phyloP scores from a whole-genome alignment of 2,113 vertebrate species.

The Hepsetus odoe region DNA sequence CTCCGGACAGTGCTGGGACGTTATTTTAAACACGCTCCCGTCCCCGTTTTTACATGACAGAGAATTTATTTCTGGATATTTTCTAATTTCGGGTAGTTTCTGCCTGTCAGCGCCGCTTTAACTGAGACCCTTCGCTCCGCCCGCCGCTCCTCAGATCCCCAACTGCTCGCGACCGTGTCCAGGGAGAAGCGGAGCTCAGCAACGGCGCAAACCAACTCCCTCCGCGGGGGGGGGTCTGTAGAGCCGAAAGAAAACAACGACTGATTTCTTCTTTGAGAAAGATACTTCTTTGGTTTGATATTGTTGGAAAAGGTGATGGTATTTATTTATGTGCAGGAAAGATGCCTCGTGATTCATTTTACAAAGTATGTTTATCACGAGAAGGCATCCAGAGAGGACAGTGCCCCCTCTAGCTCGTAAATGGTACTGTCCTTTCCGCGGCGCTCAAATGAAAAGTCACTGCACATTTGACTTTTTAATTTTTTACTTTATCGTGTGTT shows the following conservation, averaged over 20 bases:
- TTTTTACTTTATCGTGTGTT: too few species aligned
- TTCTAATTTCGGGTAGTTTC: not conserved
- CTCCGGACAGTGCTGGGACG: slow-evolving; percentile 6
- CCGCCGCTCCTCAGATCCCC: slow-evolving; percentile 50
- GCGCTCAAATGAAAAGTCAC: not conserved
- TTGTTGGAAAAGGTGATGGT: not conserved
- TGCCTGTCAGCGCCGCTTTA: not conserved
- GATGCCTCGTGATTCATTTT: not conserved
- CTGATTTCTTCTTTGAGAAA: too few species aligned
- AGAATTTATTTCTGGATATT: not conserved
- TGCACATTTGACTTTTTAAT: too few species aligned
- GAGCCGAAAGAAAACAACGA: not conserved
- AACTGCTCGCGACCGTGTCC: slow-evolving; percentile 54
- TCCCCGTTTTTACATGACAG: not conserved
- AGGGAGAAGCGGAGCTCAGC: slow-evolving; percentile 71
- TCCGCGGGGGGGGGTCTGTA: not conserved
- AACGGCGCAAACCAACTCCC: slow-evolving; percentile 68
- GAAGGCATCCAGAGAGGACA: too few species aligned
- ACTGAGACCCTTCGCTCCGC: not conserved
- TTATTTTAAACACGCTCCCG: not conserved
- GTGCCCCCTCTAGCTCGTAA: not conserved
- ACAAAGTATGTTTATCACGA: not conserved
- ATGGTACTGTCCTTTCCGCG: slow-evolving; percentile 47
- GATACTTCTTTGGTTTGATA: too few species aligned
- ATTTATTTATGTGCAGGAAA: not conserved